Conservation (phyloP, 2,888 invertebrate genomes). For the Leptopterna dolabrata region DNA sequence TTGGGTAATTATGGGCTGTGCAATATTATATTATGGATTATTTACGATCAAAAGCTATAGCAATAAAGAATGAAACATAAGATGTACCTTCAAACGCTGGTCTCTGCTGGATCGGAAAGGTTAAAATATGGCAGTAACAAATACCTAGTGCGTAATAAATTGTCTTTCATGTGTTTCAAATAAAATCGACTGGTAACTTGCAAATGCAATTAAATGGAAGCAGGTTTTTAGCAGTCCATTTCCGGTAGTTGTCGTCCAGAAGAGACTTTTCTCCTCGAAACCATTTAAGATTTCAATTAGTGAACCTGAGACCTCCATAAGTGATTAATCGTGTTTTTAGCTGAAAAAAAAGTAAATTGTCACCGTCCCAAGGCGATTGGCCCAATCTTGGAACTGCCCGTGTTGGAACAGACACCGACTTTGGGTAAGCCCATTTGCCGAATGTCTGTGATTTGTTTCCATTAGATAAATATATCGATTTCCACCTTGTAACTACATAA, state of each 20-base stretch:
- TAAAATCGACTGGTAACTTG: neutral
- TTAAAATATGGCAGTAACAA: neutral
- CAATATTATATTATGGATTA: no score
- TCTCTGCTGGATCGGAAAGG: no score
- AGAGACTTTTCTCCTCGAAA: neutral
- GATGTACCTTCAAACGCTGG: no score
- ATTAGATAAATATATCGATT: no score
- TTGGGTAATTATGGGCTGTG: no score
- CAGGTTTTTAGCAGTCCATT: no score
- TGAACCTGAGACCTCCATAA: neutral
- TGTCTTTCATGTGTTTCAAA: neutral
- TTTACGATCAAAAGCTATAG: no score
- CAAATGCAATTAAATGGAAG: no score
- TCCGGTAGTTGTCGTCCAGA: no score
- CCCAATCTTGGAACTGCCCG: no score
- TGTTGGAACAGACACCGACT: slow-evolving; percentile 31
- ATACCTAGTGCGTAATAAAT: neutral
- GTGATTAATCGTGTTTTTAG: neutral
- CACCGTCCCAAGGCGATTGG: neutral
- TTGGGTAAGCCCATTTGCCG: neutral
- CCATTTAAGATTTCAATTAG: neutral
- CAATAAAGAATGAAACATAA: no score
- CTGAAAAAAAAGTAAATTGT: neutral
- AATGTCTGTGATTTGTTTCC: neutral
- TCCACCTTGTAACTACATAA: no score